Conservation (phyloP, 2,797 vertebrate species). For the Pipistrellus kuhlii region DNA sequence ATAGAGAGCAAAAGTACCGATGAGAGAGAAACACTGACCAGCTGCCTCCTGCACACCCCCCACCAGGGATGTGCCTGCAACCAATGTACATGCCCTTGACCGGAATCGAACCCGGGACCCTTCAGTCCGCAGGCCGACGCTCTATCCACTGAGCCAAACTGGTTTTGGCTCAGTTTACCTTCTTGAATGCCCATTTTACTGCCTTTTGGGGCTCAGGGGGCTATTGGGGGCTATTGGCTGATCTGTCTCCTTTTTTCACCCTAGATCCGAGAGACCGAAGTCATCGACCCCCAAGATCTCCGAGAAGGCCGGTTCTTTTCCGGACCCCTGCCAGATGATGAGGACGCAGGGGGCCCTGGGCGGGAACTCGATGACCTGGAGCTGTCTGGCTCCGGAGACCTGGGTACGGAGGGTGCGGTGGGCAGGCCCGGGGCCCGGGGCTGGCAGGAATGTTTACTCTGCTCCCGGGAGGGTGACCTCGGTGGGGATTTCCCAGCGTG, state of each 20-base stretch:
- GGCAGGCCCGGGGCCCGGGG: background rate
- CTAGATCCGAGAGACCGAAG: constrained; percentile 96
- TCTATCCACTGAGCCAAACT: too few relatives aligned
- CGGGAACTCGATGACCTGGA: constrained; percentile 83
- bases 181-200: background rate
- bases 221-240: background rate
- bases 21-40: too few relatives aligned
- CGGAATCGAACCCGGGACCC: too few relatives aligned
- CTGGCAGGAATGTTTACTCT: background rate
- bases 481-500: background rate
- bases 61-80: too few relatives aligned
- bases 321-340: constrained; percentile 89
- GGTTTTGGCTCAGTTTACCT: background rate
- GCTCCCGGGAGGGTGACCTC: background rate
- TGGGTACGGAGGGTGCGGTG: constrained; percentile 73
- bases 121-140: too few relatives aligned
- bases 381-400: constrained; percentile 93
- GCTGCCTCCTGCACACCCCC: too few relatives aligned
- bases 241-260: background rate
- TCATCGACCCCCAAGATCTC: constrained; percentile 91
- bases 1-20: too few relatives aligned
- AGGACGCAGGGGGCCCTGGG: constrained; percentile 83
- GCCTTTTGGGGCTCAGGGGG: background rate
- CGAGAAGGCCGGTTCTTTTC: constrained; percentile 87
- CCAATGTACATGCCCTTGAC: too few relatives aligned